These are phyloP conservation scores for Callopanchax toddi DNA, from an alignment of 2,113 vertebrate species.

Conservation along the genomic window DNA sequence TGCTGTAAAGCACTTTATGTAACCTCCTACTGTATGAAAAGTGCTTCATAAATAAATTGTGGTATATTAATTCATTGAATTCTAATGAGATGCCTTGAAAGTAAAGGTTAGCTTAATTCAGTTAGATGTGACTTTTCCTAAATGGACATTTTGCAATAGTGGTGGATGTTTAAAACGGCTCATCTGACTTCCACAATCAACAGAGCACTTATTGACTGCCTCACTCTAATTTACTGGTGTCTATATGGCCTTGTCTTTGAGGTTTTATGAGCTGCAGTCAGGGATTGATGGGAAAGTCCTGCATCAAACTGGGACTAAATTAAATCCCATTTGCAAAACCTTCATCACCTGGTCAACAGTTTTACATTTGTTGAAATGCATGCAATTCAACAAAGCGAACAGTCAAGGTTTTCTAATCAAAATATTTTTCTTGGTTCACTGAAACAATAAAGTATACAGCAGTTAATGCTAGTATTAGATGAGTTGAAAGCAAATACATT, in stretches of 20 bases:
- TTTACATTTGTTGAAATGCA: no score
- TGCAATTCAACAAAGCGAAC: slow-evolving; percentile 3
- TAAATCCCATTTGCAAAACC: slow-evolving; percentile 11
- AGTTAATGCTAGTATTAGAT: not conserved
- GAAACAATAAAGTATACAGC: not conserved
- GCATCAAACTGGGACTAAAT: slow-evolving; percentile 15
- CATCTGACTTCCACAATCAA: slow-evolving; percentile 1
- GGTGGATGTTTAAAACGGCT: slow-evolving; percentile 1
- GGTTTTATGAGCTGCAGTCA: slow-evolving; percentile 30
- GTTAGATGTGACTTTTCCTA: not conserved
- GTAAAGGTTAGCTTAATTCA: no score
- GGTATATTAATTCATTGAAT: no score
- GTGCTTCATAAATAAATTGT: no score
- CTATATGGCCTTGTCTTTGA: slow-evolving; percentile 30
- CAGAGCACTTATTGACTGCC: slow-evolving; percentile 22
- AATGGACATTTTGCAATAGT: not conserved
- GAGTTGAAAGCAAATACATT: no score
- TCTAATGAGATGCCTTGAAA: no score
- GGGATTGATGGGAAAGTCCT: not conserved
- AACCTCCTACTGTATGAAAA: no score
- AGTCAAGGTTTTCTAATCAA: not conserved
- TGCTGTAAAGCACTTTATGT: no score
- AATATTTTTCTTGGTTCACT: not conserved
- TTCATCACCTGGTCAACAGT: slow-evolving; percentile 13
- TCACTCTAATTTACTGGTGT: slow-evolving; percentile 21